Evolutionary conservation across 2,113 vertebrate genomes (phyloP), one percentile per base, ranked within the genome.

Genomic region (Strigops habroptila): DNA sequence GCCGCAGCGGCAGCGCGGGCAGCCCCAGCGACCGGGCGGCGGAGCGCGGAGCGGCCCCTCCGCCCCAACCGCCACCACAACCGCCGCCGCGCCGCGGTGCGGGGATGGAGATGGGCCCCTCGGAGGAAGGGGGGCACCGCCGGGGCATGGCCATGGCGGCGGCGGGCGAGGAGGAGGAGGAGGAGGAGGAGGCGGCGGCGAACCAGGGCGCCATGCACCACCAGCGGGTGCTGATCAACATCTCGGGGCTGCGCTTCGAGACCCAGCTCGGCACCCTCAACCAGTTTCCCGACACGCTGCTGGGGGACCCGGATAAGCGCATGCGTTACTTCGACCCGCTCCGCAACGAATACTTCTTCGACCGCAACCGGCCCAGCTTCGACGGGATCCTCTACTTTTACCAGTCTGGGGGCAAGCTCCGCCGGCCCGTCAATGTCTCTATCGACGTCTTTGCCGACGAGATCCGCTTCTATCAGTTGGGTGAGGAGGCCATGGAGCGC

Each of bases 261-360:
- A 99, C 99, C 10, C 99, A 99, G 96, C 97, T 99, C 95, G 98
- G 99, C 31, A 99, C 99, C n/a, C 97, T 99, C 62, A 99, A 98
- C 96, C 99, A 99, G 97, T 99, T 99, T 96, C 99, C 99, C 2
- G 97, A 99, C 83, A 99, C 99, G 28, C 96, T 99, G 41, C 97
- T 99, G 68, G 99, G 99, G 11, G 99, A 99, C 94, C 99, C 99
- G 0, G 97, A 98, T 44, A 99, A 99, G 95, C 98, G 99, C 91
- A 98, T 99, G 60, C 99, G 98, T 62, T 99, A 99, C 98, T 99
- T 99, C 17, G 99, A 99, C 95, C 99, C 99, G 1, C 98, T 99
- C 35, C 97, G 99, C 81, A 99, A 99, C 83, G 99, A 99, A 97
- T 99, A 99, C 97, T 99, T 99, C 90, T 99, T 99, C n/a, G 99